Evolutionary conservation across 2,113 vertebrate genomes (phyloP).

Genomic region (Octodon degus): DNA sequence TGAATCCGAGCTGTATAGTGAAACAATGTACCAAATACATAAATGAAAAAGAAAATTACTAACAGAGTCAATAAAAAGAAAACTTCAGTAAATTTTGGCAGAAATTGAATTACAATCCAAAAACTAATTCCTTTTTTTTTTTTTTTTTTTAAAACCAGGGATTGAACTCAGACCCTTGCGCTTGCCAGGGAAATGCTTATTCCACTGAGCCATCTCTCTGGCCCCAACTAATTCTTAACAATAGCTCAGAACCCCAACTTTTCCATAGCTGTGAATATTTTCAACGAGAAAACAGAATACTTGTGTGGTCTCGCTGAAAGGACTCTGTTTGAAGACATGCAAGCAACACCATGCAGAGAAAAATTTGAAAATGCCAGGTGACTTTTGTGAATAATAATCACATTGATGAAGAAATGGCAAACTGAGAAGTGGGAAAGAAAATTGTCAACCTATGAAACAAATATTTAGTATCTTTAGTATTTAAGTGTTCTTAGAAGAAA

Average conservation of each 20-base stretch:
- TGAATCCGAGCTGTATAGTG: too few species aligned
- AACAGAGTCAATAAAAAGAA: not conserved
- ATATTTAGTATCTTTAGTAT: not conserved
- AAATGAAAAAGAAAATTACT: not conserved
- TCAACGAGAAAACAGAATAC: not conserved
- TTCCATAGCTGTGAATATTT: not conserved
- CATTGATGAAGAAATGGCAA: not conserved
- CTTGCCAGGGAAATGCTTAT: too few species aligned
- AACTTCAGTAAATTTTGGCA: not conserved
- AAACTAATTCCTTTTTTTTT: not conserved
- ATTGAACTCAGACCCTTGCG: too few species aligned
- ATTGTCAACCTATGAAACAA: not conserved
- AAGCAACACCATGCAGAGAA: not conserved
- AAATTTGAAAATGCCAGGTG: not conserved
- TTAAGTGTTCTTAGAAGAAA: not conserved
- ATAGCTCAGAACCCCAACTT: not conserved
- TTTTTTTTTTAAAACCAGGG: too few species aligned
- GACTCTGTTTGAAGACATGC: not conserved
- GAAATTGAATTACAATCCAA: not conserved
- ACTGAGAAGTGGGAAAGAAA: not conserved
- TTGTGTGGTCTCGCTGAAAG: not conserved
- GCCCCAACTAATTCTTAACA: not conserved
- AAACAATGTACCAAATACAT: too few species aligned
- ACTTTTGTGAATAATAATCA: not conserved
- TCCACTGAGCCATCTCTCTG: too few species aligned